phyloP scores from a whole-genome alignment of 1,140 invertebrate species.

The Megathymus violae region DNA sequence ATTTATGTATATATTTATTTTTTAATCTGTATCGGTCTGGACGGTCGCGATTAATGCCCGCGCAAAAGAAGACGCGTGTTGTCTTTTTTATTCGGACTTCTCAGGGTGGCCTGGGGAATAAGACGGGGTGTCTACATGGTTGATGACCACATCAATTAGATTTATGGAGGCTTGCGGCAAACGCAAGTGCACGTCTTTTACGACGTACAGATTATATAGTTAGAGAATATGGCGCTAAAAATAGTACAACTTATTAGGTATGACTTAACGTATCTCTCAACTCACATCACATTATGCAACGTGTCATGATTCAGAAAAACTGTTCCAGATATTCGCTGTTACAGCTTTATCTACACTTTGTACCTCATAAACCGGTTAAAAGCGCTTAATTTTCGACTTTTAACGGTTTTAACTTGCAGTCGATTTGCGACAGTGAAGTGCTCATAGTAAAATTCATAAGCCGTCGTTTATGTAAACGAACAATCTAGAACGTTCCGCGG shows the following conservation, averaged over 20 bases:
- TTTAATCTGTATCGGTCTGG: conserved; percentile 69
- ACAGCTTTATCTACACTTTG: conserved; percentile 38
- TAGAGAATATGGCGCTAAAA: conserved; percentile 23
- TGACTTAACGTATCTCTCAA: too few species aligned
- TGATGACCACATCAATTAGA: conserved; percentile 37
- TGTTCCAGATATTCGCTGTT: conserved; percentile 24
- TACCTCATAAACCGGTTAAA: conserved; percentile 35
- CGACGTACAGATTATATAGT: conserved; percentile 26
- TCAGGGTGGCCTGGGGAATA: conserved; percentile 52
- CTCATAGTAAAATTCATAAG: conserved; percentile 30
- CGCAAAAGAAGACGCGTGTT: conserved; percentile 47
- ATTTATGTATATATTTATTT: conserved; percentile 72
- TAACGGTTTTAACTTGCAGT: conserved; percentile 20
- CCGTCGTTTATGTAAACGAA: conserved; percentile 46
- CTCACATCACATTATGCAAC: neutral
- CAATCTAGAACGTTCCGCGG: conserved; percentile 58
- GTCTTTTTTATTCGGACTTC: conserved; percentile 46
- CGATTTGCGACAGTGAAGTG: conserved; percentile 33
- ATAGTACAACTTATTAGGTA: too few species aligned
- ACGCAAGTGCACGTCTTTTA: conserved; percentile 3
- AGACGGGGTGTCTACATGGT: conserved; percentile 32
- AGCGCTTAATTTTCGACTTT: conserved; percentile 28
- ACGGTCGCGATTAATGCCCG: conserved; percentile 65
- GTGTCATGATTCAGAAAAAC: conserved; percentile 6
- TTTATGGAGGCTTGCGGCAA: conserved; percentile 35